phyloP scores from a whole-genome alignment of 1,140 invertebrate species.

The Triops longicaudatus region DNA sequence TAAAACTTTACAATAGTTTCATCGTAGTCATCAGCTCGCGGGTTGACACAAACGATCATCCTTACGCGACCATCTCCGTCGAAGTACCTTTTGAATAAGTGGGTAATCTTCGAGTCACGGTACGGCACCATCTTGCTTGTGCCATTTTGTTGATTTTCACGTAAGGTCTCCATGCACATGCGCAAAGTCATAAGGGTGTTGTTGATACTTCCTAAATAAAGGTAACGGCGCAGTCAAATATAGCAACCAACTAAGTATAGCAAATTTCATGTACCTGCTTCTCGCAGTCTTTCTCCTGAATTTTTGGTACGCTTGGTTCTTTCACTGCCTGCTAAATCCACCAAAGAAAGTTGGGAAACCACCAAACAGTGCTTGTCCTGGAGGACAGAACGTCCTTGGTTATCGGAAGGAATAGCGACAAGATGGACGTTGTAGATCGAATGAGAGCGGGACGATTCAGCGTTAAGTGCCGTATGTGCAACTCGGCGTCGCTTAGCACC shows the following conservation, averaged over 20 bases:
- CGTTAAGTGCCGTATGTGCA: constrained; percentile 79
- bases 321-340: constrained; percentile 93
- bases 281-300: too few relatives aligned
- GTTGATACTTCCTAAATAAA: too few relatives aligned
- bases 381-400: constrained; percentile 37
- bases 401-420: constrained; percentile 73
- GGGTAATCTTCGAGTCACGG: too few relatives aligned
- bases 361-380: constrained; percentile 50
- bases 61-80: constrained; percentile 91
- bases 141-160: too few relatives aligned
- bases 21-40: constrained; percentile 81
- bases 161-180: too few relatives aligned
- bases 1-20: constrained; percentile 57
- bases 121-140: too few relatives aligned
- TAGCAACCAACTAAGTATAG: constrained; percentile 25
- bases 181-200: too few relatives aligned
- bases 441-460: constrained; percentile 84
- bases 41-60: constrained; percentile 97
- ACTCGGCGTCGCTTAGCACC: constrained; percentile 77
- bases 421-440: constrained; percentile 86
- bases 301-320: constrained; percentile 74
- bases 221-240: too few relatives aligned
- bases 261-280: constrained; percentile 51
- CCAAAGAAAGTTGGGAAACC: constrained; percentile 72
- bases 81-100: constrained; percentile 96